Percentiles rank a stretch among this genome's conserved stretches.
Evolutionary conservation across 2,113 vertebrate genomes (phyloP).

Genomic region (Malurus alboscapulatus): DNA sequence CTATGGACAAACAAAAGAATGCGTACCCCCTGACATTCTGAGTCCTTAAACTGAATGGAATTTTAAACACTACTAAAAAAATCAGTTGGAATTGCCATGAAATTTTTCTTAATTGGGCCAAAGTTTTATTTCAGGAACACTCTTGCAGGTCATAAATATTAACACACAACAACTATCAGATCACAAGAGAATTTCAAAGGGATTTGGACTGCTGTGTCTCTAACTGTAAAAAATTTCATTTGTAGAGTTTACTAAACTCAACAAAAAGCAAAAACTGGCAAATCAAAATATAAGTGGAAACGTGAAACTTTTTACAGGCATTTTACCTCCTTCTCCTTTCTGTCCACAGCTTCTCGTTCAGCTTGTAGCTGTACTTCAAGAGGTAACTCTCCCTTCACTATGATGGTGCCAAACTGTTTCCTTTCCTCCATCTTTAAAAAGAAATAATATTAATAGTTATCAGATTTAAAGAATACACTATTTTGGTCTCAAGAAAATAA

Average conservation of each 20-base stretch:
- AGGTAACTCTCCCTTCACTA: conserved; percentile 75
- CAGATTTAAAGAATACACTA: neutral
- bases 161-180: neutral
- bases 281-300: neutral
- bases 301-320: neutral
- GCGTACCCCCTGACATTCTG: neutral
- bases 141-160: neutral
- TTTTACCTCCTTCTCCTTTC: conserved; percentile 96
- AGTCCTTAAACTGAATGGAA: neutral
- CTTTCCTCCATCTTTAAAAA: conserved; percentile 82
- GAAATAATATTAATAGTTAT: neutral
- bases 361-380: conserved; percentile 91
- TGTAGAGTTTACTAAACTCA: neutral
- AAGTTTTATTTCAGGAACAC: neutral
- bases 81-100: neutral
- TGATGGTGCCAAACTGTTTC: conserved; percentile 78
- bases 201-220: neutral
- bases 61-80: neutral
- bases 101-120: neutral
- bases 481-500: neutral
- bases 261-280: neutral
- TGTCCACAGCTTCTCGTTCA: conserved; percentile 93
- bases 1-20: neutral
- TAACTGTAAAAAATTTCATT: neutral
- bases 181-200: neutral